Base-by-base conservation (phyloP, 2,797 vertebrate species). In the Triplophysa bombifrons region DNA sequence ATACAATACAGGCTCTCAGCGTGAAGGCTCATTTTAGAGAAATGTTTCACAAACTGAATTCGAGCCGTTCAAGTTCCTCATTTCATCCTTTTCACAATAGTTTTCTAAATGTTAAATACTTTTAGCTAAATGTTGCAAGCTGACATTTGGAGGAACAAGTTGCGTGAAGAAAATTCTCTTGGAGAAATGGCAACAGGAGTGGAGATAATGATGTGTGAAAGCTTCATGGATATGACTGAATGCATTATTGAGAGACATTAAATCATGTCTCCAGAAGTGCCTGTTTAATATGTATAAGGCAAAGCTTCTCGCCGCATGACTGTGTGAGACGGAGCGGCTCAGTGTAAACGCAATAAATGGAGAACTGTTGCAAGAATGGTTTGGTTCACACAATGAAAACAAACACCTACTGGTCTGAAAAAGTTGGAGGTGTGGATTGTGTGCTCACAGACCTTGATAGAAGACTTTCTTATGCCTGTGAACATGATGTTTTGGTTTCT, bases 181-280 rank as follows among this genome's bases (percentile, higher is more conserved):
- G 82, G 84, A 84, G 84, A 79, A 82, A 77, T 84, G 83, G 78
- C 87, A 87, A 76, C 80, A 77, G 68, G 82, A 84, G 78, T 75
- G 84, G 76, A 85, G 84, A 87, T 91, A 91, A 91, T 90, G 88
- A 91, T 87, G 86, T 89, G 88, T 89, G 87, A 89, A 82, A 82
- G 81, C 85, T 86, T 86, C 84, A 83, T 80, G 83, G 87, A 85
- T 85, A 87, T 88, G 87, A 90, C 90, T 88, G 88, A 85, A 89
- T 93, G 82, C 85, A 91, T 92, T 90, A 92, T 91, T 92, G 88
- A 93, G 87, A 82, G 85, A 85, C 81, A 87, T 89, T 88, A 90
- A 90, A 87, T 89, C 87, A 85, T 74, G 84, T 85, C 84, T 88
- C 83, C 83, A 85, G 83, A 88, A 82, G 85, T 86, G 87, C 83